Evolutionary conservation across 30 jellyfish, hydroid and myxozoan species (phyloP), one percentile per base, ranked within the genome.

Genomic region (Aurelia aurita complex sp. Pacific): DNA sequence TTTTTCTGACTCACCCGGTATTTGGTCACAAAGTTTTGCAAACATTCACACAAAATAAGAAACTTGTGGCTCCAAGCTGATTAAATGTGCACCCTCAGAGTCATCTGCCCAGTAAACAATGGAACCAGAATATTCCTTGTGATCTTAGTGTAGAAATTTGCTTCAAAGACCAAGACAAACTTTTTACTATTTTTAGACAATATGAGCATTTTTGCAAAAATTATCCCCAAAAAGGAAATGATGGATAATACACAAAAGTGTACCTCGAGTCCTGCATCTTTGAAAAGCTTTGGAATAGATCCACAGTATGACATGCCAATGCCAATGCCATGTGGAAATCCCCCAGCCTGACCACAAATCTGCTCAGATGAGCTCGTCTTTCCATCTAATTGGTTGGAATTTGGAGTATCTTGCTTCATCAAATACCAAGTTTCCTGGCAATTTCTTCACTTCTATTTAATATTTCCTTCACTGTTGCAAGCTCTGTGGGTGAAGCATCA

Each of bases 401-500:
- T 38, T 71, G 69, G 72, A 35, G 36, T 18, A 71, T 14, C 19
- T 36, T 71, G 81, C 81, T 36, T 71, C 81, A 42, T 71, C 81
- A 71, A 71, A 71, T 36, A 71, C 81, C 12, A 71, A 40, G 85
- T 33, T 40, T 74, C 42, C 52, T 52, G 13, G 85, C 79, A 43
- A 74, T 74, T 53, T 43, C 85, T 8, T 10, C 42, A 14, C 79
- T 9, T 74, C 18, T 74, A 10, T 40, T 74, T 16, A 74, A 35
- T 13, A 52, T 34, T 40, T 14, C 35, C 13, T 74, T 40, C 13
- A 53, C 85, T 15, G 78, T 74, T 40, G 79, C 35, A 17, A 10
- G 17, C 23, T 80, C 90, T 67, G 90, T 80, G 17, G 76, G 77
- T 9, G 87, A 51, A n/a, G 88, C 90, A 80, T 80, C 75, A 23